These are phyloP conservation scores for Heliconius sara DNA, from an alignment of 2,888 invertebrate species.

Conservation along the genomic window DNA sequence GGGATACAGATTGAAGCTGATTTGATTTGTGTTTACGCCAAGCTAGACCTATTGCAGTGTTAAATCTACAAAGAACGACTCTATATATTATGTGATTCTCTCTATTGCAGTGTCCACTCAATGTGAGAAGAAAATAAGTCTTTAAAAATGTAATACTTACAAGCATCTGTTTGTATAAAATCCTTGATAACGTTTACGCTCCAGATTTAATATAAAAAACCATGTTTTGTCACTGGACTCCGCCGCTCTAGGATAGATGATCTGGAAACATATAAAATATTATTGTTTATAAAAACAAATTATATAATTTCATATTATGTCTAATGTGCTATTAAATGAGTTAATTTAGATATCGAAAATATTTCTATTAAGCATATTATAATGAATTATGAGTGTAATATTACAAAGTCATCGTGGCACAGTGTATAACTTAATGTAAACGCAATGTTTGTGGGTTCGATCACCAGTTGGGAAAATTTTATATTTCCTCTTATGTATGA, in stretches of 20 bases:
- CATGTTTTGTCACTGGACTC: background rate
- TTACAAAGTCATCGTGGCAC: background rate
- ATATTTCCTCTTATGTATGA: too few species aligned
- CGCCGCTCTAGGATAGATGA: background rate
- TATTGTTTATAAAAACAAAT: background rate
- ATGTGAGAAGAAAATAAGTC: background rate
- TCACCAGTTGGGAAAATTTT: too few species aligned
- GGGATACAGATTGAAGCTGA: too few species aligned
- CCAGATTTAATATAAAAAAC: constrained; percentile 11
- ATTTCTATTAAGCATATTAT: background rate
- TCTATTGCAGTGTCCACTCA: too few species aligned
- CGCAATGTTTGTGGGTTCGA: too few species aligned
- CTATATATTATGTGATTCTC: background rate
- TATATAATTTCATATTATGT: background rate
- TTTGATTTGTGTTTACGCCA: too few species aligned
- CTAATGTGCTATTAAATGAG: background rate
- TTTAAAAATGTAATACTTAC: background rate
- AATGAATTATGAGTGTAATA: background rate
- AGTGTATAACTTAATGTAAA: too few species aligned
- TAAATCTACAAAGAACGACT: too few species aligned
- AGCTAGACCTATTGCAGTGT: too few species aligned
- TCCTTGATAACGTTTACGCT: background rate
- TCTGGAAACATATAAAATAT: background rate
- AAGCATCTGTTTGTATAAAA: background rate
- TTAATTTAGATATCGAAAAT: background rate